Evolutionary conservation across 2,797 vertebrate species (phyloP), one percentile per base, ranked within the genome.

Genomic region (Morus bassanus): DNA sequence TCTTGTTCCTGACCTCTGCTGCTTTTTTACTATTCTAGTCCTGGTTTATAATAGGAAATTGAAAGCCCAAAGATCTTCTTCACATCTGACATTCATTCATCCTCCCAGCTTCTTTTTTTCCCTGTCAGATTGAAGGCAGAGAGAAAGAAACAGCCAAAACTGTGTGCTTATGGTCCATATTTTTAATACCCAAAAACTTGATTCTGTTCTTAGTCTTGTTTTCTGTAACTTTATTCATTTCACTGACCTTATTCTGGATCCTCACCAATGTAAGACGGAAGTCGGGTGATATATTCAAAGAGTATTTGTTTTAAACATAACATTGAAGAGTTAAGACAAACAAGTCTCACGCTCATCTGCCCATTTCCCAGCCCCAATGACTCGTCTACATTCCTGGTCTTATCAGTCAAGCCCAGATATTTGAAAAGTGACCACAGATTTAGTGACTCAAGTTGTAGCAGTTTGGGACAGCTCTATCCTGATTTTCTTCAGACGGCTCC

Each of bases 1-100:
- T 85, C 81, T 93, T 43, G 50, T 91, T 95, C 87, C 78, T 81
- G 85, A 95, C 73, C 76, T 91, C 53, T 85, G 50, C 64, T 68
- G 57, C 78, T 75, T 94, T 94, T 94, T 89, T 81, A 91, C 54
- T 95, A 63, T 91, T 96, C 81, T 75, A 56, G 69, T 95, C 50
- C 50, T 75, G 53, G 30, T 79, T 94, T 89, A 67, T n/a, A 82
- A 89, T 73, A 85, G 78, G 57, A 93, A 96, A 91, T 93, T 85
- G 88, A 91, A 93, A 93, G 57, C 61, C 46, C 41, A 45, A 30
- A 80, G 61, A 84, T 93, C 78, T 95, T 88, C 60, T 96, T 96
- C 74, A 64, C 72, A 83, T 95, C 78, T 95, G 95, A 88, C 39
- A 84, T 88, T 83, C 75, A 95, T 95, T 95, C 69, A 84, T 43